Base-by-base conservation (phyloP, 2,888 invertebrate genomes). In the Idaea straminata region DNA sequence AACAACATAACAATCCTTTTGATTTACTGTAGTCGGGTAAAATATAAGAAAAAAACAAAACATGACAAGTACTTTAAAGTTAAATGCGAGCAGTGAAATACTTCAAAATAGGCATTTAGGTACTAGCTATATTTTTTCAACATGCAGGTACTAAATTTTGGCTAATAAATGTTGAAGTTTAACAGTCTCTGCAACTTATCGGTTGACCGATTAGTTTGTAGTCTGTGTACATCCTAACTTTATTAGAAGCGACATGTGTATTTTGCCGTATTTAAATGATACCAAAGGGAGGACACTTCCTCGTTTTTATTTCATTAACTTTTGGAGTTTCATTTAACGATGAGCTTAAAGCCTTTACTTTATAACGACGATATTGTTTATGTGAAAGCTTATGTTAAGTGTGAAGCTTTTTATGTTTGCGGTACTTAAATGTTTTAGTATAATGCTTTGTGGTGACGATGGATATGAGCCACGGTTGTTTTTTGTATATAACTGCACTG, bases 191-290 rank as follows among this genome's bases (percentile, higher is more conserved):
- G 3, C 25, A 25, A 36, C 7, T 4, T 10, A 10, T 47, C 47
- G 7, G 10, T 13, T 4, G 47, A 47, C 47, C 47, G 13, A 13
- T 10, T 47, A 47, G 10, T 47, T 13, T 7, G 47, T 10, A 7
- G 47, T 47, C 47, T 47, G 47, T 13, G 13, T 10, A 5, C 10
- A 10, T 13, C 47, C 6, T 47, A 13, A 47, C 47, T 47, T 47
- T 47, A 47, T 47, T 47, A 47, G 47, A 47, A 47, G 47, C 47
- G 47, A 47, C 47, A 47, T 47, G 47, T 47, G 47, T 47, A 47
- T 47, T 47, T 47, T 47, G 47, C 13, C 47, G 47, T 13, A 47
- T 47, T 47, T 47, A 47, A 47, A 47, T 13, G 47, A 47, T 47
- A 13, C 47, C 47, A 47, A 47, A 47, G 47, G 47, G 47, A 47